phyloP scores from a whole-genome alignment of 2,888 invertebrate species.

The Phyto melanocephala region DNA sequence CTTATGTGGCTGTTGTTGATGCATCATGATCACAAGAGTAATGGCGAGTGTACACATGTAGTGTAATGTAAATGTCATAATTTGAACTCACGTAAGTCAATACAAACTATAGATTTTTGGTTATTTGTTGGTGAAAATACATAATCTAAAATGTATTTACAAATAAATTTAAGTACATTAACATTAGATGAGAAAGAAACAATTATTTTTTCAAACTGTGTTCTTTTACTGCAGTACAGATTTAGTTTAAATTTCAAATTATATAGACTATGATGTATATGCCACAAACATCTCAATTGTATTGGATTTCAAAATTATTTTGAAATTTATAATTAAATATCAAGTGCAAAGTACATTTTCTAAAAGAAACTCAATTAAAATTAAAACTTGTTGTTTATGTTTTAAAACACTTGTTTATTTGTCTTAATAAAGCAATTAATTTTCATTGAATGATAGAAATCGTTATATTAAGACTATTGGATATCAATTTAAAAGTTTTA shows the following conservation, averaged over 20 bases:
- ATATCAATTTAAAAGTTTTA: slow-evolving; percentile 58
- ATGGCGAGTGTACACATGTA: slow-evolving; percentile 2
- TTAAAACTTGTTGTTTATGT: too few relatives aligned
- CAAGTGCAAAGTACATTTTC: too few relatives aligned
- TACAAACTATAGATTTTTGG: slow-evolving; percentile 27
- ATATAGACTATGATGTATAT: too few relatives aligned
- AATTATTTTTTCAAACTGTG: too few relatives aligned
- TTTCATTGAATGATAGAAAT: slow-evolving; percentile 3
- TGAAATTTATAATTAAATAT: too few relatives aligned
- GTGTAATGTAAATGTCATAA: slow-evolving; percentile 51
- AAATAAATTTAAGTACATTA: slow-evolving; percentile 30
- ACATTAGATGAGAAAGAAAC: slow-evolving; percentile 17
- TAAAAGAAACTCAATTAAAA: too few relatives aligned
- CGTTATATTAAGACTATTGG: slow-evolving; percentile 13
- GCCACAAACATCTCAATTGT: too few relatives aligned
- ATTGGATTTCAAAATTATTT: too few relatives aligned
- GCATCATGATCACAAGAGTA: slow-evolving; percentile 39
- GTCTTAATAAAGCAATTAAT: slow-evolving; percentile 47
- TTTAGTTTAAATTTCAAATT: too few relatives aligned
- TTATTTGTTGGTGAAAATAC: slow-evolving; percentile 38
- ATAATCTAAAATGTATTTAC: slow-evolving; percentile 21
- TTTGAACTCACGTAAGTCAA: slow-evolving; percentile 62
- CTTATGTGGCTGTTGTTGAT: slow-evolving; percentile 19
- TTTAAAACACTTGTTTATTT: neutral
- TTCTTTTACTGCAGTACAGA: too few relatives aligned